phyloP scores from a whole-genome alignment of 2,113 vertebrate genomes.

The Alligator mississippiensis region DNA sequence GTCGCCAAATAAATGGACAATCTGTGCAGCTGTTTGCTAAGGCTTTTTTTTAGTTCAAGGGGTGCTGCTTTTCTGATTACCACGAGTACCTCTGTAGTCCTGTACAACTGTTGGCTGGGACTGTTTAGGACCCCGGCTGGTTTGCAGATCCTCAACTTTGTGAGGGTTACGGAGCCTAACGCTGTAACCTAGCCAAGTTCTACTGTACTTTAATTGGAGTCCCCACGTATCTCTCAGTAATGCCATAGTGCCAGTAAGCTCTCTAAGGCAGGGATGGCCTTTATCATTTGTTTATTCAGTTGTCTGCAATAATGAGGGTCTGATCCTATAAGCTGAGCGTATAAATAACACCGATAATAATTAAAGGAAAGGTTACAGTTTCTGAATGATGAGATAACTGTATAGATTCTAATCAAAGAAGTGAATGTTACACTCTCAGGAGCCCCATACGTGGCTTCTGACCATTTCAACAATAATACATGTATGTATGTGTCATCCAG shows the following conservation, averaged over 20 bases:
- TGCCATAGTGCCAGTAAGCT: neutral
- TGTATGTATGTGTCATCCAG: neutral
- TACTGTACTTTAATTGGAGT: neutral
- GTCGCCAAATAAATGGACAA: too few relatives aligned
- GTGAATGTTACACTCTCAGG: neutral
- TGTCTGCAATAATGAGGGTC: neutral
- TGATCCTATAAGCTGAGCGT: neutral
- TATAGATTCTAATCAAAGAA: neutral
- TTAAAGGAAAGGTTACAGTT: neutral
- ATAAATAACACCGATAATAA: neutral
- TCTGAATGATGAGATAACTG: neutral
- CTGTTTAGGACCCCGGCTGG: too few relatives aligned
- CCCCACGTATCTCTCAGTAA: neutral
- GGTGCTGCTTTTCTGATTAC: too few relatives aligned
- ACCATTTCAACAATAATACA: neutral
- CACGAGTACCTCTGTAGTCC: too few relatives aligned
- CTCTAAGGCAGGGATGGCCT: neutral
- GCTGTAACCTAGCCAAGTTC: too few relatives aligned
- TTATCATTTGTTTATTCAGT: neutral
- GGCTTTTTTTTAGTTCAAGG: too few relatives aligned
- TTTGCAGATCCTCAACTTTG: too few relatives aligned
- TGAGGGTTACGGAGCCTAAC: too few relatives aligned
- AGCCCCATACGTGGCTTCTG: neutral
- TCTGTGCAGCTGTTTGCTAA: too few relatives aligned
- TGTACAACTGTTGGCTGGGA: too few relatives aligned